phyloP scores from a whole-genome alignment of 2,888 invertebrate genomes.

The Junonia oenone region DNA sequence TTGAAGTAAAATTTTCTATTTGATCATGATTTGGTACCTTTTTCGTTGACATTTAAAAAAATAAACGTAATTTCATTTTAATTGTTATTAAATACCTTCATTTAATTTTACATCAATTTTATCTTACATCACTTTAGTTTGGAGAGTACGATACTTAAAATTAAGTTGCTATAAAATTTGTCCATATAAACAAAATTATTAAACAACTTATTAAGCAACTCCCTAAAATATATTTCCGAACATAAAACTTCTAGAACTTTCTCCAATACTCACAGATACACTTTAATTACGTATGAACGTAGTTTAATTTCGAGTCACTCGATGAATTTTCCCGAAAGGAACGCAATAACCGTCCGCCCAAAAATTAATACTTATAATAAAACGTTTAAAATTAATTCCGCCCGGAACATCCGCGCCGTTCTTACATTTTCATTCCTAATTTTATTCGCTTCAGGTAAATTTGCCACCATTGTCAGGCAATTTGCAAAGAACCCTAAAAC shows the following conservation, averaged over 20 bases:
- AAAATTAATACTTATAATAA: background rate
- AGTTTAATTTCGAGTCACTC: conserved; percentile 2
- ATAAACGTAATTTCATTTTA: too few relatives aligned
- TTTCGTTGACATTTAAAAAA: too few relatives aligned
- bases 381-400: background rate
- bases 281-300: conserved; percentile 1
- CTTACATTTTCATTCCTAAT: conserved; percentile 27
- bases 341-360: background rate
- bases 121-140: too few relatives aligned
- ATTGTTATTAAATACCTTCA: too few relatives aligned
- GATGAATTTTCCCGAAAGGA: conserved; percentile 3
- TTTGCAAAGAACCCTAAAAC: conserved; percentile 40
- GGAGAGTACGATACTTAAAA: too few relatives aligned
- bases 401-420: background rate
- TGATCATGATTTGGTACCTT: too few relatives aligned
- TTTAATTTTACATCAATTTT: too few relatives aligned
- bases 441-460: conserved; percentile 37
- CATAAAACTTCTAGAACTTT: background rate
- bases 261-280: background rate
- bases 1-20: too few relatives aligned
- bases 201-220: too few relatives aligned
- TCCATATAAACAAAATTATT: too few relatives aligned
- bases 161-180: too few relatives aligned
- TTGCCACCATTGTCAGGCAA: conserved; percentile 50
- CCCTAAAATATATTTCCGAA: too few relatives aligned